Base-by-base conservation (phyloP, 2,113 vertebrate genomes). In the Peromyscus polionotus region DNA sequence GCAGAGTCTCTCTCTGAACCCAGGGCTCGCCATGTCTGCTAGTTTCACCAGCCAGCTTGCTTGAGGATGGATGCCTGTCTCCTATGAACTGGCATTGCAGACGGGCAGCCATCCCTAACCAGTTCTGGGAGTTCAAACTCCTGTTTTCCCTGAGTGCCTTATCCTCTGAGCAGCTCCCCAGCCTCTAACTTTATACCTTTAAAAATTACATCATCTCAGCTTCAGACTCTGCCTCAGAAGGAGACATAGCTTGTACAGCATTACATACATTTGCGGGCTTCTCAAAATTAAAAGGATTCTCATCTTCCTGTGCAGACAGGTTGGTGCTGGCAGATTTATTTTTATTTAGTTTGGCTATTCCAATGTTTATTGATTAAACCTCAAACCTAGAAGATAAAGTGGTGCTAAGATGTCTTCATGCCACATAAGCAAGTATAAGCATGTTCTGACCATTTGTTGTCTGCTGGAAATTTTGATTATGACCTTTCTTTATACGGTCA, bases 291-390 rank as follows among this genome's bases (percentile, higher is more conserved):
- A 91, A 75, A 76, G 51, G 48, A 39, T 42, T 72, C 88, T 36
- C 16, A 70, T 83, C 59, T 80, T 70, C 45, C n/a, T 70, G 8
- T 54, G 39, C 33, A 48, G 67, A 95, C 1, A 77, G 8, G 28
- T 65, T 33, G 51, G 42, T 17, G 5, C 68, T 65, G 54, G 39
- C 54, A 81, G 10, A 19, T 88, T 91, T 48, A 36, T 88, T 90
- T 83, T 72, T n/a, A 87, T 63, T 67, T 89, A 84, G 20, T 75
- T 92, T 73, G 36, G n/a, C 59, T 93, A 33, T 90, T 93, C 13
- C 11, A 81, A 20, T 63, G 12, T 79, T 73, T 86, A 86, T 77
- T 77, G 39, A 76, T 87, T 10, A 42, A 94, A 81, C 10, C 2
- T 94, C 9, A 16, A 86, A 87, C 16, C 42, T 90, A 61, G 65